phyloP scores from a whole-genome alignment of 1,140 invertebrate species.

The Formica selysi region DNA sequence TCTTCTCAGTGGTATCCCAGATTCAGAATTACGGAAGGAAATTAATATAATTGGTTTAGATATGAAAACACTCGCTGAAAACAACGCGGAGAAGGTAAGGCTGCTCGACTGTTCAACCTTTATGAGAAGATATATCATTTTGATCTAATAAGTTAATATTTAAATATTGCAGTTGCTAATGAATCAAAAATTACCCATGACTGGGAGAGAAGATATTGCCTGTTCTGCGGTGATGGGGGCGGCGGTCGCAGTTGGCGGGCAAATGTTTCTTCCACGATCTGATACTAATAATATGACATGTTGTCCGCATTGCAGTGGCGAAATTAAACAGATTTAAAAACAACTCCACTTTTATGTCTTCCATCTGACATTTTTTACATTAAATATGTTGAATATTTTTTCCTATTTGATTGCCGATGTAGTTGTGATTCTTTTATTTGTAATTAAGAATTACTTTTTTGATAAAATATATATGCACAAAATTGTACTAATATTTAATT shows the following conservation, averaged over 20 bases:
- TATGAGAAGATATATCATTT: constrained; percentile 12
- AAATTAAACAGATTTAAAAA: constrained; percentile 84
- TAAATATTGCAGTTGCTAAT: constrained; percentile 78
- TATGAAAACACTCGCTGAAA: constrained; percentile 84
- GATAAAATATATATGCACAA: neutral
- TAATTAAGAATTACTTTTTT: neutral
- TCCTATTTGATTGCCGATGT: neutral
- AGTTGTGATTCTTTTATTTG: neutral
- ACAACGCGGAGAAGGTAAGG: constrained; percentile 83
- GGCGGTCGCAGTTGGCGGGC: constrained; percentile 84
- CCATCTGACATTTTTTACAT: constrained; percentile 8
- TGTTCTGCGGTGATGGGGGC: constrained; percentile 86
- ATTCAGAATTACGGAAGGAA: constrained; percentile 78
- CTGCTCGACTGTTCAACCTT: constrained; percentile 19
- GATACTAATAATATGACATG: constrained; percentile 79
- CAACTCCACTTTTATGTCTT: constrained; percentile 25
- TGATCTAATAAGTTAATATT: constrained; percentile 14
- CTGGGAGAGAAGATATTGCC: constrained; percentile 84
- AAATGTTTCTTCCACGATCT: constrained; percentile 81
- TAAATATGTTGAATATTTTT: constrained; percentile 22
- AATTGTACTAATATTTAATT: constrained; percentile 13
- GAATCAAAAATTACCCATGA: constrained; percentile 83
- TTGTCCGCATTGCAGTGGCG: constrained; percentile 86
- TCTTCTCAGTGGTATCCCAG: constrained; percentile 84
- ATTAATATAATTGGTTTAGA: constrained; percentile 82